These are phyloP conservation scores for Apus apus DNA, from an alignment of 2,113 vertebrate species.

Conservation along the genomic window DNA sequence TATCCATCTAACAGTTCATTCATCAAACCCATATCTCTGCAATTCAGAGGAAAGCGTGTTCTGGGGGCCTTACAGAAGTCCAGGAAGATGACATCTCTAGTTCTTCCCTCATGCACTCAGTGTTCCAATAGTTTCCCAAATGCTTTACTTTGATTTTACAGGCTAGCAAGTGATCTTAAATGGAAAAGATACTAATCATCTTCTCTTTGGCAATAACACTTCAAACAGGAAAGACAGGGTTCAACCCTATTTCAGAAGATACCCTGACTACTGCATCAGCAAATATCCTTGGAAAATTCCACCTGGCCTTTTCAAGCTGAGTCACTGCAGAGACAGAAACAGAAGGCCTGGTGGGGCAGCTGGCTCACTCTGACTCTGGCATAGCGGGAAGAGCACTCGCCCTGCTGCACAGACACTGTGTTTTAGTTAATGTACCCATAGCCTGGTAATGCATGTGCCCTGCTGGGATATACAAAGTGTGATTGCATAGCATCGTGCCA, in stretches of 20 bases:
- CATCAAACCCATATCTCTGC: background rate
- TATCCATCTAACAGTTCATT: background rate
- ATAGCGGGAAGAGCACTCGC: background rate
- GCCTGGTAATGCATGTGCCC: no score
- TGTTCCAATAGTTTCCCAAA: background rate
- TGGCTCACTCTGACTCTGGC: background rate
- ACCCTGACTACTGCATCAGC: background rate
- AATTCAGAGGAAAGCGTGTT: background rate
- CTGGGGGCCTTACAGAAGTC: background rate
- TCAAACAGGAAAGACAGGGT: background rate
- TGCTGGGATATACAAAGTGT: background rate
- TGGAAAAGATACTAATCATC: background rate
- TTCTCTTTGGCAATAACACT: background rate
- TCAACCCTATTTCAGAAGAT: background rate
- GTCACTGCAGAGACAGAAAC: background rate
- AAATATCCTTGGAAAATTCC: background rate
- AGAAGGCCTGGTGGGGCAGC: background rate
- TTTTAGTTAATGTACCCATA: background rate
- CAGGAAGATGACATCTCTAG: background rate
- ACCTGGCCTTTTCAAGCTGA: background rate
- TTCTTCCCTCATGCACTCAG: background rate
- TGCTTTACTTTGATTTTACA: background rate
- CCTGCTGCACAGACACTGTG: background rate
- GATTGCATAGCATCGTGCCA: background rate
- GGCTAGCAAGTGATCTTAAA: background rate